phyloP scores from a whole-genome alignment of 2,888 invertebrate genomes.

The Tetanocera ferruginea region DNA sequence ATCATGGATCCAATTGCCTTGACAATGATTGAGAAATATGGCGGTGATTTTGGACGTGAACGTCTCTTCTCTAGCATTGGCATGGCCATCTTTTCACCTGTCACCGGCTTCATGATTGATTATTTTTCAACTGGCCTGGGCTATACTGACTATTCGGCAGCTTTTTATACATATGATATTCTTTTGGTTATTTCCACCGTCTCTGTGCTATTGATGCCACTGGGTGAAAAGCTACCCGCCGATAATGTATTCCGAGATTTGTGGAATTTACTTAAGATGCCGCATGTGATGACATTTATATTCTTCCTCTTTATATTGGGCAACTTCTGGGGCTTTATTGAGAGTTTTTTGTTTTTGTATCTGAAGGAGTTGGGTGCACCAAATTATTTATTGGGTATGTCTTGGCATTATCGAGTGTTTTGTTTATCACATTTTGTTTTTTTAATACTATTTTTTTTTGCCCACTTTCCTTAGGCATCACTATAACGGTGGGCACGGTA shows the following conservation, averaged over 20 bases:
- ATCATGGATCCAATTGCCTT: conserved; percentile 91
- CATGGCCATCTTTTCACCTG: conserved; percentile 86
- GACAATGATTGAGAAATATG: conserved; percentile 86
- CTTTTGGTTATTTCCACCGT: conserved; percentile 80
- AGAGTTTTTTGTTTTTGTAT: conserved; percentile 89
- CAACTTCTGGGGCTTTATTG: conserved; percentile 90
- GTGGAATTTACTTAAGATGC: conserved; percentile 81
- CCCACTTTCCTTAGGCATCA: conserved; percentile 74
- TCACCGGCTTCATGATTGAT: conserved; percentile 85
- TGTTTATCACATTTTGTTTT: not conserved
- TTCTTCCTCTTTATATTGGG: conserved; percentile 86
- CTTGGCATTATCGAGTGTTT: not conserved
- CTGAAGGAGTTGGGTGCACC: conserved; percentile 87
- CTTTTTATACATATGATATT: conserved; percentile 84
- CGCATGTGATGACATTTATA: conserved; percentile 85
- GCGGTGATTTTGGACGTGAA: conserved; percentile 86
- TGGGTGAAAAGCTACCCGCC: conserved; percentile 82
- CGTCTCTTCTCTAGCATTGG: conserved; percentile 85
- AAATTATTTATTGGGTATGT: conserved; percentile 82
- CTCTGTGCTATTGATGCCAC: conserved; percentile 82
- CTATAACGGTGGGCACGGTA: conserved; percentile 86
- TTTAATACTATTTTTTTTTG: conserved; percentile 6
- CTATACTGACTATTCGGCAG: conserved; percentile 88
- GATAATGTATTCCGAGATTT: conserved; percentile 84
- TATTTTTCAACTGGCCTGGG: conserved; percentile 73